phyloP scores from a whole-genome alignment of 1,140 invertebrate species.

The Eupeodes corollae region DNA sequence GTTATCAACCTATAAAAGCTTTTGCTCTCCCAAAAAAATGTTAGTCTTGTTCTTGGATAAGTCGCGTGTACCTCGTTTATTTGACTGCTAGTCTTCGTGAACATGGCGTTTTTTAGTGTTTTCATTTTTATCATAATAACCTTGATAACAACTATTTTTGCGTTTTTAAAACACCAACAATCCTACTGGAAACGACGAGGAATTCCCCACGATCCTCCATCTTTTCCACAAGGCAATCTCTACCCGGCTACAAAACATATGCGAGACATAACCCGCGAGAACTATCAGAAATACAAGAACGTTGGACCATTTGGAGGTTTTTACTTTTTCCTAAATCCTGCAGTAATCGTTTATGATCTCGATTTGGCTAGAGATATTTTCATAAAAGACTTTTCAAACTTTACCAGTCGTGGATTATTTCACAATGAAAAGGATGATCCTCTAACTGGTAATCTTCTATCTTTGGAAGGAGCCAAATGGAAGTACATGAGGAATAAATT shows the following conservation, averaged over 20 bases:
- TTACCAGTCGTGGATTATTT: conserved; percentile 40
- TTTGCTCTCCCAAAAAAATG: too few species aligned
- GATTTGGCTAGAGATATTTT: conserved; percentile 48
- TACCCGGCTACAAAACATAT: conserved; percentile 15
- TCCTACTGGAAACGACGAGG: conserved; percentile 35
- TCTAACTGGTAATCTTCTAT: conserved; percentile 38
- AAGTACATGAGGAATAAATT: conserved; percentile 41
- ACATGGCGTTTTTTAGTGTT: conserved; percentile 11
- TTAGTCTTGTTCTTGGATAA: too few species aligned
- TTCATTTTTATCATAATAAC: conserved; percentile 8
- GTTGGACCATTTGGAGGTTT: conserved; percentile 31
- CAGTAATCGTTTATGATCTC: conserved; percentile 41
- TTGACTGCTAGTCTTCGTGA: too few species aligned
- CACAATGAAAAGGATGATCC: conserved; percentile 41
- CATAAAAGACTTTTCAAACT: conserved; percentile 45
- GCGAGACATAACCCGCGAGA: conserved; percentile 13
- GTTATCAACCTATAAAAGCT: too few species aligned
- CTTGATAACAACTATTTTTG: conserved; percentile 6
- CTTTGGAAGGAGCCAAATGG: conserved; percentile 42
- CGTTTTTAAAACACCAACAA: conserved; percentile 5
- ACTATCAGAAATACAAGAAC: conserved; percentile 29
- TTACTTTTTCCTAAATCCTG: conserved; percentile 38
- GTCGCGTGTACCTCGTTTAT: too few species aligned
- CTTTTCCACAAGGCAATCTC: conserved; percentile 25
- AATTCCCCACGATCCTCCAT: conserved; percentile 36